Percentiles rank a stretch among this genome's conserved stretches.
These are phyloP conservation scores for Saturnia japonica DNA, from an alignment of 2,888 invertebrate species.

Conservation along the genomic window DNA sequence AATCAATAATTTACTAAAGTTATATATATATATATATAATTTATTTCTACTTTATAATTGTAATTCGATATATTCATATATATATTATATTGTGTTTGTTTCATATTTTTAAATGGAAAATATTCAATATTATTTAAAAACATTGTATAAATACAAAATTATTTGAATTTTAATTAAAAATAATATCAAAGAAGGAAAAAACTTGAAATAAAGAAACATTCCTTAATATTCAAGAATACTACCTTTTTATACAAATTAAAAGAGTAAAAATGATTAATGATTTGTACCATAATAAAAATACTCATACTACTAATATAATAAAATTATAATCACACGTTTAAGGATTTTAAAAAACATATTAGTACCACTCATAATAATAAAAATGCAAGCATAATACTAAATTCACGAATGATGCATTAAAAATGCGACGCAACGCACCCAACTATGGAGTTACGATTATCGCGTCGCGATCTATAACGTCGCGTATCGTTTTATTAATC, in stretches of 20 bases:
- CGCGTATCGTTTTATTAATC: constrained; percentile 73
- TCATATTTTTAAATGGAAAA: too few relatives aligned
- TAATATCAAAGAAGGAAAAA: too few relatives aligned
- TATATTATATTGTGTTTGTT: too few relatives aligned
- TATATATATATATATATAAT: too few relatives aligned
- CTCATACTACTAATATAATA: background rate
- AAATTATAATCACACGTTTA: background rate
- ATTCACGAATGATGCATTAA: constrained; percentile 30
- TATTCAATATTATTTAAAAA: background rate
- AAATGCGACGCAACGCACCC: constrained; percentile 44
- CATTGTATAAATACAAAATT: background rate
- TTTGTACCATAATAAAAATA: background rate
- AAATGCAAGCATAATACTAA: constrained; percentile 9
- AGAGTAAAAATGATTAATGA: background rate
- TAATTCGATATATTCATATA: too few relatives aligned
- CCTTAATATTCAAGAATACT: background rate
- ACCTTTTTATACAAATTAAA: background rate
- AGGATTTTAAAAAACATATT: background rate
- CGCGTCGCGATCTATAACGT: constrained; percentile 71
- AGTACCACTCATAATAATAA: background rate
- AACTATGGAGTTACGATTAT: constrained; percentile 63
- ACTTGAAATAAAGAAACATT: too few relatives aligned
- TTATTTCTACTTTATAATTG: too few relatives aligned
- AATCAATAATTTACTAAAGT: too few relatives aligned
- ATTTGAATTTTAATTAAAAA: background rate